Conservation (phyloP, 2,888 invertebrate genomes). For the Watsonalla binaria region DNA sequence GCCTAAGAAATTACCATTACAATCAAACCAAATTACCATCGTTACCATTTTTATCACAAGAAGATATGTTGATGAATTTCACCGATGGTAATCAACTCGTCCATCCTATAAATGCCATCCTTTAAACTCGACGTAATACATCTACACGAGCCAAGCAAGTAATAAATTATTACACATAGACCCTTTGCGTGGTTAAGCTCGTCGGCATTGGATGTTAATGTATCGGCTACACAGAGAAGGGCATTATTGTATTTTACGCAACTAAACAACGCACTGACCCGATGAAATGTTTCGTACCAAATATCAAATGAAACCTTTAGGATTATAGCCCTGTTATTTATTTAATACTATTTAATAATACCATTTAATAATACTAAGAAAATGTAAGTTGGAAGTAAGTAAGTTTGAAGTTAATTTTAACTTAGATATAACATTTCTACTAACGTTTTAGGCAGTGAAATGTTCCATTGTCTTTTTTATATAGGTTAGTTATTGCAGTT, state of each 20-base stretch:
- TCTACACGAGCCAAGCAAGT: constrained; percentile 40
- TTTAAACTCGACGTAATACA: constrained; percentile 29
- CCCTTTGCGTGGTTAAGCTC: constrained; percentile 63
- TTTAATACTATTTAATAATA: no score
- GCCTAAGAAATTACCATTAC: no score
- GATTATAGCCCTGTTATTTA: background rate
- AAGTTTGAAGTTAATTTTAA: no score
- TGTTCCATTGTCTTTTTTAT: no score
- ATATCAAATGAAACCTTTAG: background rate
- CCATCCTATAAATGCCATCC: constrained; percentile 30
- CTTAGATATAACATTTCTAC: no score
- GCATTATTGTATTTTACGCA: constrained; percentile 50
- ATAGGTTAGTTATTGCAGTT: no score
- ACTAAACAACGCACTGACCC: constrained; percentile 37
- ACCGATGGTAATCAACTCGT: constrained; percentile 24
- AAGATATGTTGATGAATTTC: constrained; percentile 19
- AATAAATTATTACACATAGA: constrained; percentile 67
- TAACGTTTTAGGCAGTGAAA: no score
- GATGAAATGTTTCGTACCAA: constrained; percentile 12
- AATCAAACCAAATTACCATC: no score
- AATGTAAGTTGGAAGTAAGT: no score
- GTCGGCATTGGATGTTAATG: constrained; percentile 55
- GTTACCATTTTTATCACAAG: constrained; percentile 8
- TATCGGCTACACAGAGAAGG: constrained; percentile 47
- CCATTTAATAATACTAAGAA: no score